Conservation (phyloP, 2,113 vertebrate species). For the Pteronura brasiliensis region DNA sequence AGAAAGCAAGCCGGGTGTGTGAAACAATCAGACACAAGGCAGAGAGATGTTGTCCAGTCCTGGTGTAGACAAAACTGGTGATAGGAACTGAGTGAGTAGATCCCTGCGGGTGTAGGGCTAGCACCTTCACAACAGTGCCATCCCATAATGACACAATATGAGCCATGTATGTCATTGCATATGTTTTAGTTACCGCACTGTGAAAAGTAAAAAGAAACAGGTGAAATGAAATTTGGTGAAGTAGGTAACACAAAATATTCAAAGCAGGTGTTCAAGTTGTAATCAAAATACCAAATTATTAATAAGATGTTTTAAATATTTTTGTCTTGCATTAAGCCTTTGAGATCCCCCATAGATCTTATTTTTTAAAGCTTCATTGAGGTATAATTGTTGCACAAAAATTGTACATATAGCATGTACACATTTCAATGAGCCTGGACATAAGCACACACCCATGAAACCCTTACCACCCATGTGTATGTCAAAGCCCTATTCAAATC, state of each 20-base stretch:
- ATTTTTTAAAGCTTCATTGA: neutral
- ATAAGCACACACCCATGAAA: neutral
- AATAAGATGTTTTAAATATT: neutral
- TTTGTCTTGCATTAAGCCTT: neutral
- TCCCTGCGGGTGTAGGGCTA: no score
- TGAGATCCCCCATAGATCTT: neutral
- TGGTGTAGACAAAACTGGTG: neutral
- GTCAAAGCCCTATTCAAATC: neutral
- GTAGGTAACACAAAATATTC: neutral
- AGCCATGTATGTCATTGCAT: neutral
- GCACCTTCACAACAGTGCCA: rapidly evolving
- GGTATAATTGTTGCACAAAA: neutral
- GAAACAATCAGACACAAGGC: neutral
- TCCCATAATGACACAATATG: neutral
- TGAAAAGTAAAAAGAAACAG: neutral
- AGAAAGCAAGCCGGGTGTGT: neutral
- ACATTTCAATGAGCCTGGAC: neutral
- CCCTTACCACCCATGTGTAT: neutral
- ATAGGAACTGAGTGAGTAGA: neutral
- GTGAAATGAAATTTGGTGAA: neutral
- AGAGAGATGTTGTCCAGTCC: neutral
- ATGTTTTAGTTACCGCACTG: neutral
- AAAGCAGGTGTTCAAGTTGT: neutral
- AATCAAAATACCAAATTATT: neutral
- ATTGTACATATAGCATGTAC: neutral